Conservation (phyloP, 2,113 vertebrate species). For the Romanogobio albipinnatus region DNA sequence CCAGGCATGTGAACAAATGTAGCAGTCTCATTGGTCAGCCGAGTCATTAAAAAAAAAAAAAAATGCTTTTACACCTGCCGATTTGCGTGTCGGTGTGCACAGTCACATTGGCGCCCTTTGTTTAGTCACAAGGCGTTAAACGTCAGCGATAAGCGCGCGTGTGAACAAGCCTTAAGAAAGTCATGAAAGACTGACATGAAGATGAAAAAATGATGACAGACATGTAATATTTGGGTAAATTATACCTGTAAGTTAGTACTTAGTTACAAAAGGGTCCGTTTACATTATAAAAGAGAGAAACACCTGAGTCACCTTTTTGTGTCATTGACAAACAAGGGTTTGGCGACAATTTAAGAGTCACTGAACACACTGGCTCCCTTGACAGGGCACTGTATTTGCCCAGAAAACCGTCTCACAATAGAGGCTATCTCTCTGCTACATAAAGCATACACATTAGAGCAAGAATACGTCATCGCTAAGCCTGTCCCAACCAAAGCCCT, state of each 20-base stretch:
- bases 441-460: constrained; percentile 12
- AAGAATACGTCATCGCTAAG: constrained; percentile 15
- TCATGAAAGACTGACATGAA: too few species aligned
- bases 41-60: too few species aligned
- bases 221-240: neutral
- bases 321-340: neutral
- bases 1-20: too few species aligned
- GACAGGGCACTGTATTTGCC: neutral
- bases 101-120: too few species aligned
- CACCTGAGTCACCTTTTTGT: neutral
- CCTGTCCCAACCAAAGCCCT: constrained; percentile 20
- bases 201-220: neutral
- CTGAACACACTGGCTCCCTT: neutral
- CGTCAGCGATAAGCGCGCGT: too few species aligned
- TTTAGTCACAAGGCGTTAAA: too few species aligned
- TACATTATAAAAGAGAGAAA: neutral
- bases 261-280: neutral
- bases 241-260: neutral
- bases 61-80: too few species aligned
- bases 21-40: too few species aligned
- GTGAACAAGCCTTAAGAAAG: too few species aligned
- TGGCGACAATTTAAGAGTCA: neutral
- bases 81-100: too few species aligned
- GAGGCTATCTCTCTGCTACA: neutral
- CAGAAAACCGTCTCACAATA: neutral